Conservation (phyloP, 2,113 vertebrate genomes). For the Dascyllus trimaculatus region DNA sequence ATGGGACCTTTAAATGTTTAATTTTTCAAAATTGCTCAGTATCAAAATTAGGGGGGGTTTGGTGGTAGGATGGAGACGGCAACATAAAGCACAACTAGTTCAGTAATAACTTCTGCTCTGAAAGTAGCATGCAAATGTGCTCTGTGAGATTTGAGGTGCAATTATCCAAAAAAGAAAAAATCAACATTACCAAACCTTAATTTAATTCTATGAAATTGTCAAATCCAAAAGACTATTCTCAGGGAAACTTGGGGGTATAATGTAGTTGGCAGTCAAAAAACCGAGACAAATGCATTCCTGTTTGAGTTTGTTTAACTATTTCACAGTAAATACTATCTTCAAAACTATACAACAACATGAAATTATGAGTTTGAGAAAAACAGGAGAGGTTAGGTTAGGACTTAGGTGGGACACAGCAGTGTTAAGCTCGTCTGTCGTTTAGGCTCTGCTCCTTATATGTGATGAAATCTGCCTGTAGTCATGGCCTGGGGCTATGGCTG, state of each 20-base stretch:
- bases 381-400: neutral
- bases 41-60: too few species aligned
- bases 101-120: too few species aligned
- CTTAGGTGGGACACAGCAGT: conserved; percentile 2
- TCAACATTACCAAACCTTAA: too few species aligned
- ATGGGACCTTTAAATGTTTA: too few species aligned
- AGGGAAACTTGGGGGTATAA: neutral
- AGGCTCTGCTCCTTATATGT: conserved; percentile 59
- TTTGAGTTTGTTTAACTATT: neutral
- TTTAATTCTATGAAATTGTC: too few species aligned
- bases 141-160: too few species aligned
- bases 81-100: too few species aligned
- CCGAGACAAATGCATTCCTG: neutral
- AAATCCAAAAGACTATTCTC: too few species aligned
- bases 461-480: conserved; percentile 77
- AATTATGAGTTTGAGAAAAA: neutral
- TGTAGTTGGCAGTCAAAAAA: neutral
- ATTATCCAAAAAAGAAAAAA: too few species aligned
- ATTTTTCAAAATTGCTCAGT: too few species aligned
- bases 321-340: neutral
- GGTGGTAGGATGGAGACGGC: too few species aligned
- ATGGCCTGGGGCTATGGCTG: conserved; percentile 69
- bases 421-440: conserved; percentile 56
- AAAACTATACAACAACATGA: neutral
- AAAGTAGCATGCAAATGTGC: too few species aligned